Percentiles rank a stretch among this genome's conserved stretches.
These are phyloP conservation scores for Hipparchia semele DNA, from an alignment of 2,888 invertebrate genomes.

Conservation along the genomic window DNA sequence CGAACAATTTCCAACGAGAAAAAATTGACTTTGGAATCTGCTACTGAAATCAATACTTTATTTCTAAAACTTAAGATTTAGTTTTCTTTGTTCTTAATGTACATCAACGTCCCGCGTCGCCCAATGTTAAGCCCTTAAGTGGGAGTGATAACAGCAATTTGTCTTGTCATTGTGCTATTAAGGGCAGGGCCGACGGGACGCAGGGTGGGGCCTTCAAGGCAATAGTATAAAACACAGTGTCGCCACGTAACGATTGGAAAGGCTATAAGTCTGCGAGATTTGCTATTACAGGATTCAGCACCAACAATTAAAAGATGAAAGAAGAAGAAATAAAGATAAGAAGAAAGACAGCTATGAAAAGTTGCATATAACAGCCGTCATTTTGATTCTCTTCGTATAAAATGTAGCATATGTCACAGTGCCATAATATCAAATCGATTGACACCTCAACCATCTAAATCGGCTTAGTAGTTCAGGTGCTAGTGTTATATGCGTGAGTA, in stretches of 20 bases:
- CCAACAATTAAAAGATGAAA: too few species aligned
- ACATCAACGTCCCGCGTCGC: slow-evolving; percentile 20
- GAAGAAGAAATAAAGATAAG: too few species aligned
- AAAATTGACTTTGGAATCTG: slow-evolving; percentile 21
- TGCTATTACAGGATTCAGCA: too few species aligned
- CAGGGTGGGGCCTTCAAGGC: neutral
- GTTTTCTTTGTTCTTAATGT: slow-evolving; percentile 1
- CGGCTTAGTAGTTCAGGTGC: too few species aligned
- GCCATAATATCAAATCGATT: too few species aligned
- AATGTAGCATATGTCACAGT: too few species aligned
- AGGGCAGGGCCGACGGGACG: slow-evolving; percentile 26
- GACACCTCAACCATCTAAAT: too few species aligned
- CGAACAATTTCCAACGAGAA: neutral
- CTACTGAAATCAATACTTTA: slow-evolving; percentile 24
- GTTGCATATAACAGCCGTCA: too few species aligned
- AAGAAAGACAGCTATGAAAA: too few species aligned
- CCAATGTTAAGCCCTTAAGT: slow-evolving; percentile 40
- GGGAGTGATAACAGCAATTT: slow-evolving; percentile 46
- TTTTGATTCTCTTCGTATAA: too few species aligned
- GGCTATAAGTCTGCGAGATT: neutral
- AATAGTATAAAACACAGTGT: neutral
- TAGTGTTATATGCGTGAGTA: too few species aligned
- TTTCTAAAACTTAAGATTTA: neutral
- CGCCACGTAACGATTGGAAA: neutral
- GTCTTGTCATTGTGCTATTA: slow-evolving; percentile 39